Evolutionary conservation across 2,113 vertebrate genomes (phyloP), one percentile per base, ranked within the genome.

Genomic region (Myotis brandtii): DNA sequence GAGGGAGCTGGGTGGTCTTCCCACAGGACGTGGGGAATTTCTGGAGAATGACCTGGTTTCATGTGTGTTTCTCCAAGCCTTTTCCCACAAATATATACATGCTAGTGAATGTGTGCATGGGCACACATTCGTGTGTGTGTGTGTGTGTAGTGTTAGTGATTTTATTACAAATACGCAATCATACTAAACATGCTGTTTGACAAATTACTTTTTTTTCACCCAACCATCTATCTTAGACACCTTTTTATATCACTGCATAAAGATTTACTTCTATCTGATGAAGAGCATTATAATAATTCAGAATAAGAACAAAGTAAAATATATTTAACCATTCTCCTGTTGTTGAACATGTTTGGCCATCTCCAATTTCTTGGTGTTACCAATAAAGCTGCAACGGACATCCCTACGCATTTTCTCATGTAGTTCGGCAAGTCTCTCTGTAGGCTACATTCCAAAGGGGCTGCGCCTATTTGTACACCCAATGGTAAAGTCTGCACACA

Each of bases 1-100:
- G 54, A 46, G 2, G 18, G 69, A 91, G 64, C 93, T 66, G 91
- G 86, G 95, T 95, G 96, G 93, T 94, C 86, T 91, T 88, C 73
- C 62, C 59, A 69, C 5, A 75, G 70, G 67, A 92, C 32, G 50
- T 10, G 12, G 67, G 95, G 85, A 64, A 90, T 85, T 95, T 92
- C 32, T 82, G 46, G 81, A 96, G 73, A 86, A 89, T n/a, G 62
- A 6, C 69, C 14, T 90, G n/a, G 43, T 50, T 93, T 95, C 25
- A 25, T n/a, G 54, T 82, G 18, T 88, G 82, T 91, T 95, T 93
- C 73, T 79, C 62, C 62, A 64, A 62, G 73, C 37, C 17, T 76
- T 89, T 87, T 73, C 66, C 46, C 89, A 0, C 4, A 66, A 6
- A 5, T 3, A 8, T 54, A 64, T 27, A 67, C 62, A 43, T 56